A percentile compares a stretch with the other conserved stretches of the same genome.
Conservation (phyloP, 2,797 vertebrate genomes). For the Tympanoctomys barrerae region DNA sequence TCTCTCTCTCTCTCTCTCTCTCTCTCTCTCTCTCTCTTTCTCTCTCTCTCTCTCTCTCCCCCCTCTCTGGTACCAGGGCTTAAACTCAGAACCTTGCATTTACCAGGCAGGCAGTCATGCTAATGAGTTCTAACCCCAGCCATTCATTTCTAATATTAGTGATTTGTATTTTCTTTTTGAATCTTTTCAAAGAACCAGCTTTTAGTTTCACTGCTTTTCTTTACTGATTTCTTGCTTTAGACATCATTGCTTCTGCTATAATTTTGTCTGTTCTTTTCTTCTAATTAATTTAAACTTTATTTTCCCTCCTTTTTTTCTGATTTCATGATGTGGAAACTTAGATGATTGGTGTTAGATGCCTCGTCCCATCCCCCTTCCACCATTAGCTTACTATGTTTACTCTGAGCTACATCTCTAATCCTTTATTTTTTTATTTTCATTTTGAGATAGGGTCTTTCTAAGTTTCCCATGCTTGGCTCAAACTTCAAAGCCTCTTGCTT, state of each 20-base stretch:
- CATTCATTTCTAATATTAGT: background rate
- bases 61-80: too few relatives aligned
- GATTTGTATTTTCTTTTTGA: background rate
- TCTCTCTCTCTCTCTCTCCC: too few relatives aligned
- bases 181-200: background rate
- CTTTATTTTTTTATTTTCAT: background rate
- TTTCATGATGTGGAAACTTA: background rate
- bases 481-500: background rate
- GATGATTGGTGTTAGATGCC: background rate
- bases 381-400: background rate
- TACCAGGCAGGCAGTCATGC: too few relatives aligned
- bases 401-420: background rate
- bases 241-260: background rate
- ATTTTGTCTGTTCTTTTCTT: background rate
- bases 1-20: too few relatives aligned
- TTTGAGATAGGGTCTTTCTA: background rate
- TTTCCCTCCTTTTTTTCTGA: background rate
- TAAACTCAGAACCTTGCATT: too few relatives aligned
- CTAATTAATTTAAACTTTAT: background rate
- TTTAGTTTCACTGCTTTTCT: background rate
- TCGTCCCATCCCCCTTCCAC: background rate
- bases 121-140: too few relatives aligned
- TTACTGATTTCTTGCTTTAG: background rate
- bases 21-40: too few relatives aligned
- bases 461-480: background rate